phyloP scores from a whole-genome alignment of 2,888 invertebrate genomes.

The Hydropsyche betteni region DNA sequence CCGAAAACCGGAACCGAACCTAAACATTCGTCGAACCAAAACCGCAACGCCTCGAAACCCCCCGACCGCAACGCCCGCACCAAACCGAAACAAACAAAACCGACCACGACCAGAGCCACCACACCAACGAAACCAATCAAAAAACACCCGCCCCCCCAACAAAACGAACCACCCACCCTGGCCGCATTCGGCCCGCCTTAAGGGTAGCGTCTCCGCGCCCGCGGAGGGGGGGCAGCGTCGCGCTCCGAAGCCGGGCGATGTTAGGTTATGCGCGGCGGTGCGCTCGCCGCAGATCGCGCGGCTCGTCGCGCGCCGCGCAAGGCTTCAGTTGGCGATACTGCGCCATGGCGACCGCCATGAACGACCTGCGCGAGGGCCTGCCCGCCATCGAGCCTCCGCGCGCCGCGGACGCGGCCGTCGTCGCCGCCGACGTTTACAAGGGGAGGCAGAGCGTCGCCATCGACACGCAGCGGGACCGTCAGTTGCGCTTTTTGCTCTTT shows the following conservation, averaged over 20 bases:
- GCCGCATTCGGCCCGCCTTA: too few relatives aligned
- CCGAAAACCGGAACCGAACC: too few relatives aligned
- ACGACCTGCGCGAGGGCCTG: not conserved
- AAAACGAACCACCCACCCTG: too few relatives aligned
- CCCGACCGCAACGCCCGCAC: too few relatives aligned
- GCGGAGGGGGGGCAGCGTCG: not conserved
- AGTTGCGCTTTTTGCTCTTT: not conserved
- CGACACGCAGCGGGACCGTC: not conserved
- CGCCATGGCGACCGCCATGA: slow-evolving; percentile 1
- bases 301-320: not conserved
- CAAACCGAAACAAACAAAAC: too few relatives aligned
- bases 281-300: not conserved
- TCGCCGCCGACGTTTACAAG: not conserved
- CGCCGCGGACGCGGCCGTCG: not conserved
- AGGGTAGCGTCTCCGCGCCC: too few relatives aligned
- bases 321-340: slow-evolving; percentile 8
- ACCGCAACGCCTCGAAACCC: too few relatives aligned
- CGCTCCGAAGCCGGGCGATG: slow-evolving; percentile 7
- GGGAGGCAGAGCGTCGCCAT: not conserved
- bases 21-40: too few relatives aligned
- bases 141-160: too few relatives aligned
- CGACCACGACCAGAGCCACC: too few relatives aligned
- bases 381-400: not conserved
- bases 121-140: too few relatives aligned
- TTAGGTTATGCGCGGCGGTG: not conserved